phyloP scores from a whole-genome alignment of 1,140 invertebrate species.

The Amphibalanus amphitrite region DNA sequence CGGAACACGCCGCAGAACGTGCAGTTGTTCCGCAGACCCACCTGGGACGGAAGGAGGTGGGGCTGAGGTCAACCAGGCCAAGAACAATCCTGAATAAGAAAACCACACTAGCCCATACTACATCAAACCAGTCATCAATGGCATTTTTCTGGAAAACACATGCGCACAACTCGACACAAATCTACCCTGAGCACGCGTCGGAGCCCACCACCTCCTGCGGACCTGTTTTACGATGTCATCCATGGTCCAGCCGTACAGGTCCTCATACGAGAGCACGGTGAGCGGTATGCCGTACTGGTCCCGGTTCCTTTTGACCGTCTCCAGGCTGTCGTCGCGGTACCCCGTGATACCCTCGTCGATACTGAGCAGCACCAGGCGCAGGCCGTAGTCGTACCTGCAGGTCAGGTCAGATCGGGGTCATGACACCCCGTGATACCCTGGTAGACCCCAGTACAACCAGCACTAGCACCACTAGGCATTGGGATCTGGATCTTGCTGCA shows the following conservation, averaged over 20 bases:
- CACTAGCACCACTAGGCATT: too few relatives aligned
- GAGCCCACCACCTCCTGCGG: too few relatives aligned
- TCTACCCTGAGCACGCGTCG: too few relatives aligned
- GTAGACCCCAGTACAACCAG: too few relatives aligned
- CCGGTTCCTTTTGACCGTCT: slow-evolving; percentile 88
- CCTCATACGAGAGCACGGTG: slow-evolving; percentile 93
- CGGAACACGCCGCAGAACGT: slow-evolving; percentile 97
- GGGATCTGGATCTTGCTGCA: too few relatives aligned
- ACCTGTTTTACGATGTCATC: slow-evolving; percentile 67
- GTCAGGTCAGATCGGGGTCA: background rate
- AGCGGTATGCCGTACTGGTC: slow-evolving; percentile 85
- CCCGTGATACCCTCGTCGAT: slow-evolving; percentile 48
- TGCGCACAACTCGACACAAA: background rate
- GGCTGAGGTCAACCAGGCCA: background rate
- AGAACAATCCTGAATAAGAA: too few relatives aligned
- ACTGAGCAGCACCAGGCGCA: slow-evolving; percentile 81
- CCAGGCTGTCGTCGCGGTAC: slow-evolving; percentile 92
- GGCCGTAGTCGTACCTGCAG: slow-evolving; percentile 57
- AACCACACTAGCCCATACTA: too few relatives aligned
- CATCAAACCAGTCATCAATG: background rate
- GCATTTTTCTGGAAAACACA: background rate
- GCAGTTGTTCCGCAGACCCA: slow-evolving; percentile 95
- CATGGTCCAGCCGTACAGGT: slow-evolving; percentile 99
- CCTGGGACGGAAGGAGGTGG: slow-evolving; percentile 37
- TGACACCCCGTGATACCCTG: too few relatives aligned